Percentiles rank a stretch among this genome's conserved stretches.
Evolutionary conservation across 1,140 invertebrate species (phyloP).

Genomic region (Cyrtorhinus lividipennis): DNA sequence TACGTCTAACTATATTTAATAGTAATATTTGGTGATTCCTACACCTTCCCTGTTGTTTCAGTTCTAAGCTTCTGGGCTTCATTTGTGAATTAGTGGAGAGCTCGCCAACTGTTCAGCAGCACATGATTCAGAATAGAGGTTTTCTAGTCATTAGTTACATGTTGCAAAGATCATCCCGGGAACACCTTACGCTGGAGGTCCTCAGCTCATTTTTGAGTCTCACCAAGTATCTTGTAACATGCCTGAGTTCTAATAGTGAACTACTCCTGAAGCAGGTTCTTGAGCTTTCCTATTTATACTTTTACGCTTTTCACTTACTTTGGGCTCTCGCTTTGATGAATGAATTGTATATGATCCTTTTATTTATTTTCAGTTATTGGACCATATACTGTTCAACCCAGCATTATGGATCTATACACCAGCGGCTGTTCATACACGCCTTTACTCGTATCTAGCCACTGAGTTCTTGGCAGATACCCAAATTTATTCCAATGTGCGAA

Average conservation of each 20-base stretch:
- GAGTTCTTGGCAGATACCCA: conserved; percentile 95
- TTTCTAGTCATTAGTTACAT: conserved; percentile 97
- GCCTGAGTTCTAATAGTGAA: conserved; percentile 82
- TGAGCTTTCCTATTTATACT: too few relatives aligned
- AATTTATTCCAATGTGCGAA: conserved; percentile 91
- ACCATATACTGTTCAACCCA: conserved; percentile 97
- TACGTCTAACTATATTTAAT: too few relatives aligned
- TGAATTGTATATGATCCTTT: too few relatives aligned
- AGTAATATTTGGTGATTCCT: too few relatives aligned
- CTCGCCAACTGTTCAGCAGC: conserved; percentile 93
- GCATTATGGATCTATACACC: conserved; percentile 97
- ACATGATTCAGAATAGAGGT: conserved; percentile 95
- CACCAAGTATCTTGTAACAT: conserved; percentile 92
- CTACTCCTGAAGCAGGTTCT: conserved; percentile 86
- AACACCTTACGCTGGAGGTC: conserved; percentile 87
- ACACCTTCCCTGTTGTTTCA: conserved; percentile 46
- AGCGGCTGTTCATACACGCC: conserved; percentile 83
- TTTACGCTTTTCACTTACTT: too few relatives aligned
- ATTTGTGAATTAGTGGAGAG: conserved; percentile 94
- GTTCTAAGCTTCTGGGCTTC: conserved; percentile 90
- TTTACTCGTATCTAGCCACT: conserved; percentile 94
- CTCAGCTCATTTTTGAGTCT: conserved; percentile 83
- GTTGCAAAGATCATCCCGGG: conserved; percentile 80
- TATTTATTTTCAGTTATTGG: conserved; percentile 91
- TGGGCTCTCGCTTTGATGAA: too few relatives aligned